Evolutionary conservation across 2,888 invertebrate species (phyloP).

Genomic region (Lepidochrysops patricia): DNA sequence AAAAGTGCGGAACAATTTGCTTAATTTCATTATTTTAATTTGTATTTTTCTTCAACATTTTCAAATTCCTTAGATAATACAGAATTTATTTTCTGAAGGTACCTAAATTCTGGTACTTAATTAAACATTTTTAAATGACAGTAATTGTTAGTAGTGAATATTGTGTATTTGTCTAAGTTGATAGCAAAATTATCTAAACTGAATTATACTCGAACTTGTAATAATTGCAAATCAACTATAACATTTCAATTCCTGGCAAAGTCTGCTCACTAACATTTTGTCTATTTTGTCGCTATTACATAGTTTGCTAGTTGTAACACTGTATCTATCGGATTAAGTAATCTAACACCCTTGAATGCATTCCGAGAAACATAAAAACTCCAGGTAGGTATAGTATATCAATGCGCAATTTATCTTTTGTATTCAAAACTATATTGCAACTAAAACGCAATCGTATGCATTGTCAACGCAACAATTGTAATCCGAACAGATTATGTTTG

Average conservation of each 20-base stretch:
- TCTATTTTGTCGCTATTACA: not conserved
- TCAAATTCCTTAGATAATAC: too few relatives aligned
- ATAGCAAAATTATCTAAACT: too few relatives aligned
- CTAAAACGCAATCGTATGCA: slow-evolving; percentile 67
- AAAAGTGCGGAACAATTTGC: not conserved
- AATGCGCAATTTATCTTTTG: slow-evolving; percentile 66
- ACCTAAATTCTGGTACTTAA: too few relatives aligned
- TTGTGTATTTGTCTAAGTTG: too few relatives aligned
- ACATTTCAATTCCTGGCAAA: too few relatives aligned
- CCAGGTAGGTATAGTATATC: slow-evolving; percentile 63
- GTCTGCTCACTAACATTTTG: too few relatives aligned
- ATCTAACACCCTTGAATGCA: slow-evolving; percentile 43
- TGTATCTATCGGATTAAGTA: slow-evolving; percentile 34
- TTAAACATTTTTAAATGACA: too few relatives aligned
- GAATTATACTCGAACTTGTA: too few relatives aligned
- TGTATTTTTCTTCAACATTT: too few relatives aligned
- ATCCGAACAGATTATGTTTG: slow-evolving; percentile 66
- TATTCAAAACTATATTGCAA: slow-evolving; percentile 56
- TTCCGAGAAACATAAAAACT: slow-evolving; percentile 49
- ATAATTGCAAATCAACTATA: too few relatives aligned
- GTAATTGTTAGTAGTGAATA: too few relatives aligned
- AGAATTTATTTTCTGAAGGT: too few relatives aligned
- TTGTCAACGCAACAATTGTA: slow-evolving; percentile 58
- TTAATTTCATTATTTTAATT: not conserved
- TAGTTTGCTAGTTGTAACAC: not conserved